Evolutionary conservation across 2,797 vertebrate genomes (phyloP), one percentile per base, ranked within the genome.

Genomic region (Pyrocephalus nanus): DNA sequence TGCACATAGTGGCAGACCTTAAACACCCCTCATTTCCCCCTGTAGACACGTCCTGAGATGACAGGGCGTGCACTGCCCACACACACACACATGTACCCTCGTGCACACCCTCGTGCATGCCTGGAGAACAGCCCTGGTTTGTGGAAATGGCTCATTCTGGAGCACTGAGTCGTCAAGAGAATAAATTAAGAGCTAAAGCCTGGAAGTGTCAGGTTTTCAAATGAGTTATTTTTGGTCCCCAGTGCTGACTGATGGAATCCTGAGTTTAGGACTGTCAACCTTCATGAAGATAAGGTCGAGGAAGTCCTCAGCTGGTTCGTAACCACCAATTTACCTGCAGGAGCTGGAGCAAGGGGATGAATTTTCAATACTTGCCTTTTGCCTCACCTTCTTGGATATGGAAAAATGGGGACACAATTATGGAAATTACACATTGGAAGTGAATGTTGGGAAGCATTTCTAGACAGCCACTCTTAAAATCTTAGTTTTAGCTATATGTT

Each of bases 1-100:
- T 73, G 51, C 60, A 15, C 27, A 0, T 73, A 88, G 94, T 55
- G 64, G 86, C n/a, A 95, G 96, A 92, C 94, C 93, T 96, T 42
- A 87, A 88, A 81, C 74, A 85, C 70, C 70, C 83, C 14, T 2
- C 48, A 40, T 75, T 86, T 90, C 66, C 64, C 73, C 74, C 67
- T 87, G 92, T 1, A 96, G 92, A 86, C 71, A 15, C 21, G 83
- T 79, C 88, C 62, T 26, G 11, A 79, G 71, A 86, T 88, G 92
- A 95, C 83, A 77, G 82, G 66, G 50, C 3, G 2, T 69, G 75
- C 36, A 2, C 12, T 90, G 82, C 93, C 86, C 69, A 47, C 95
- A 55, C 84, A 2, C 38, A 53, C 57, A 9, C 55, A 2, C 40
- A 11, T 4, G 5, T 58, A 43, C 80, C 58, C 79, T 75, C 40